Evolutionary conservation across 2,113 vertebrate genomes (phyloP), one percentile per base, ranked within the genome.

Genomic region (Urocynchramus pylzowi): DNA sequence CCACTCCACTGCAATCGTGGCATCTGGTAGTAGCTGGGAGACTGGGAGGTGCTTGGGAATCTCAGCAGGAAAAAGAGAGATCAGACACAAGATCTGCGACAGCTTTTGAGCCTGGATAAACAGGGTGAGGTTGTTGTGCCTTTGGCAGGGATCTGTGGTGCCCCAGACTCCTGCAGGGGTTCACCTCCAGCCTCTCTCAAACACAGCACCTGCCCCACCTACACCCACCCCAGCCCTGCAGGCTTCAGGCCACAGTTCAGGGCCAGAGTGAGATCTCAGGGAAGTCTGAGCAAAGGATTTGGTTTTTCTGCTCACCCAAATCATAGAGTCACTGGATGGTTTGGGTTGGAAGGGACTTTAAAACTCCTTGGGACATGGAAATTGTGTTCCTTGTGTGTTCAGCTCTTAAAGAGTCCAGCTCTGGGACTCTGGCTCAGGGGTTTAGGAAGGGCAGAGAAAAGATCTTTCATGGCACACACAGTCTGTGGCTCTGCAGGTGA

Each of bases 21-120:
- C 95, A 95, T 86, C 93, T 93, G 95, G 65, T 28, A 20, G 76
- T 45, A 61, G 88, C 95, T 91, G 91, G 91, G 93, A 94, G 82
- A 77, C 91, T 77, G 93, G 96, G 90, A 96, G 88, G 87, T 92
- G 93, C 92, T 90, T 75, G 95, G 93, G 92, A 90, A 94, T 50
- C 91, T 87, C 87, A 35, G 81, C 91, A 88, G 47, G 70, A 70
- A 63, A 70, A 49, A 13, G 33, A 52, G 37, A 74, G 84, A 7
- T 91, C 70, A 88, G 82, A 50, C 0, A 5, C 18, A 2, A 50
- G 84, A 47, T 56, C 63, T 56, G 90, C 16, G 11, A 3, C 69
- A 44, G 92, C 80, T 45, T 70, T 37, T 2, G 65, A 82, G 90
- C 78, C 67, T 26, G 63, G 82, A 14, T 49, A 70, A 75, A 37